These are phyloP conservation scores for Sinocyclocheilus grahami DNA, from an alignment of 2,113 vertebrate genomes.

Conservation along the genomic window DNA sequence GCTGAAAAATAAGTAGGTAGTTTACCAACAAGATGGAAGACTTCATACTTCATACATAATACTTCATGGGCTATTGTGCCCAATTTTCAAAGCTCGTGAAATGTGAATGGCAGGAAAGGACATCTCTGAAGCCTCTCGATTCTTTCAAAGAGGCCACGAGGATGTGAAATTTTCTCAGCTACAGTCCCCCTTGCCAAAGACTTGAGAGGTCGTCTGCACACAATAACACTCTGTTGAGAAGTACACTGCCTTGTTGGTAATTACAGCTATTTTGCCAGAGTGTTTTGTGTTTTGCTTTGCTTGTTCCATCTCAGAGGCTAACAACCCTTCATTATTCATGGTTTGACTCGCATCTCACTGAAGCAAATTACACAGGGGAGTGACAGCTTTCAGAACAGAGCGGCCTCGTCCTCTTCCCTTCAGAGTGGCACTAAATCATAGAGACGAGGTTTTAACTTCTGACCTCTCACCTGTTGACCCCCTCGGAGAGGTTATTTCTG, in stretches of 20 bases:
- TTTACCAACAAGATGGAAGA: constrained; percentile 16
- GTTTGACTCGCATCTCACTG: constrained; percentile 68
- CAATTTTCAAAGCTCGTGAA: background rate
- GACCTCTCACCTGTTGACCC: constrained; percentile 77
- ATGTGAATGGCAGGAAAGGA: constrained; percentile 25
- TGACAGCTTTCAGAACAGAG: constrained; percentile 78
- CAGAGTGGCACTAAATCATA: constrained; percentile 77
- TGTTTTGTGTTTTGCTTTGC: constrained; percentile 81
- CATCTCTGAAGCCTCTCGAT: constrained; percentile 37
- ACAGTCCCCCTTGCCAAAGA: constrained; percentile 70
- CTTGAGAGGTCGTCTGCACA: constrained; percentile 77
- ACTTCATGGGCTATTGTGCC: background rate
- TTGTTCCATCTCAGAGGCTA: constrained; percentile 79
- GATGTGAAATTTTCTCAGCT: constrained; percentile 53
- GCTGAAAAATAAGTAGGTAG: background rate
- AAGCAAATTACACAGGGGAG: constrained; percentile 78
- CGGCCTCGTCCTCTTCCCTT: constrained; percentile 64
- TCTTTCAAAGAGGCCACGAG: constrained; percentile 25
- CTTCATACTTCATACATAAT: too few relatives aligned
- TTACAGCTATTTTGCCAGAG: constrained; percentile 78
- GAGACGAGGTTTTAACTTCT: constrained; percentile 70
- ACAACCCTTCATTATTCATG: constrained; percentile 82
- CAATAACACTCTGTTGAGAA: constrained; percentile 76
- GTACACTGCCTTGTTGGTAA: constrained; percentile 78
- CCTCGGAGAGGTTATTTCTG: constrained; percentile 72